A percentile compares a stretch with the other conserved stretches of the same genome.
These are phyloP conservation scores for Catagonus wagneri DNA, from an alignment of 2,113 vertebrate genomes.

Conservation along the genomic window DNA sequence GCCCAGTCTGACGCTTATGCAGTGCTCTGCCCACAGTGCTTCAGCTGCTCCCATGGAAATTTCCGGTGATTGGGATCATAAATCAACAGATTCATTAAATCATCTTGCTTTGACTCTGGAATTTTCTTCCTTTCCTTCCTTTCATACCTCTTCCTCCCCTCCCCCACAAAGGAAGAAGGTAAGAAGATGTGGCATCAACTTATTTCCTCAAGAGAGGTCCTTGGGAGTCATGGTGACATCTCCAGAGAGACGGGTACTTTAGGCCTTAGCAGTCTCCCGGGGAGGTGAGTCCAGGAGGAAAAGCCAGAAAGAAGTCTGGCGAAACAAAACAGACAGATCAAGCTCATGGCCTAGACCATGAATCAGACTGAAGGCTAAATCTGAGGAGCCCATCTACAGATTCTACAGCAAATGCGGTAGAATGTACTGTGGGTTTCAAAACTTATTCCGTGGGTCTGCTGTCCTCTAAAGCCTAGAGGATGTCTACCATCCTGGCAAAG, in stretches of 20 bases:
- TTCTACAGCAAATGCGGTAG: background rate
- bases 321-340: background rate
- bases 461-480: background rate
- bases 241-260: background rate
- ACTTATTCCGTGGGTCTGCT: background rate
- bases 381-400: background rate
- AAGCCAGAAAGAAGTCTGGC: background rate
- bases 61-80: background rate
- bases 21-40: fast-evolving
- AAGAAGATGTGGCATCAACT: background rate
- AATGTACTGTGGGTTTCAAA: fast-evolving
- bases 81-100: background rate
- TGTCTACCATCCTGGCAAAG: background rate
- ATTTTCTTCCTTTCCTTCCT: conserved; percentile 6
- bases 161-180: background rate
- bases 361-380: background rate
- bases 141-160: background rate
- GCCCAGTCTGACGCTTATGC: background rate
- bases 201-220: background rate
- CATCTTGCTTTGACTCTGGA: background rate
- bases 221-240: background rate
- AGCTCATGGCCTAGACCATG: background rate
- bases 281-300: background rate
- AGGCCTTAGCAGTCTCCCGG: background rate
- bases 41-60: background rate